Base-by-base conservation (phyloP, 2,113 vertebrate genomes). In the Canis aureus region DNA sequence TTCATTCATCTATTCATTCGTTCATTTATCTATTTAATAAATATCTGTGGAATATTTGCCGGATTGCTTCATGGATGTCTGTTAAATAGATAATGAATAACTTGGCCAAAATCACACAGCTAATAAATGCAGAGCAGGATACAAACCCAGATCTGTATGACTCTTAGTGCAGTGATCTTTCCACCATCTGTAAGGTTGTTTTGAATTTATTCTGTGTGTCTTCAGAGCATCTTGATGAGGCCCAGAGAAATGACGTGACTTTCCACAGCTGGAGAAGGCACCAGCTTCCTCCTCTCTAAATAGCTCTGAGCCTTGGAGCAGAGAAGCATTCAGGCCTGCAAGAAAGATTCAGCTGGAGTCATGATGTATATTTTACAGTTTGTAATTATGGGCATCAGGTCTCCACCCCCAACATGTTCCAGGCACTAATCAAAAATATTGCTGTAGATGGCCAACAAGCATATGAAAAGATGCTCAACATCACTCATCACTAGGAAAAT, bases 211-310 rank as follows among this genome's bases (percentile, higher is more conserved):
- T 67, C 78, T 66, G 1, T 64, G 12, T 59, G 17, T 83, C 76
- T 87, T 62, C 81, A 69, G 43, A 95, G 35, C 59, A 88, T 74
- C 16, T 76, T 88, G 57, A 55, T 74, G 64, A 71, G 51, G 32
- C 64, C 69, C 74, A 81, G 84, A 91, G 81, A 84, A 71, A 66
- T 32, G 22, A 89, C 38, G 25, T 32, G 76, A 81, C 78, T 95
- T 88, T 76, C 87, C 51, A 35, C 4, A 27, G 62, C 27, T 73
- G 35, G 7, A 51, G 84, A 25, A 66, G 25, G 27, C 5, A 43
- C 62, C 12, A 12, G 27, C 32, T 81, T 74, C 55, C 69, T 95
- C 19, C 76, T 43, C 51, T 84, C 62, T 53, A 78, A 88, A 66
- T 57, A 12, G 3, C 32, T 91, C 78, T n/a, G 43, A 90, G 51